phyloP scores from a whole-genome alignment of 2,113 vertebrate genomes.

The Falcunculus frontatus region DNA sequence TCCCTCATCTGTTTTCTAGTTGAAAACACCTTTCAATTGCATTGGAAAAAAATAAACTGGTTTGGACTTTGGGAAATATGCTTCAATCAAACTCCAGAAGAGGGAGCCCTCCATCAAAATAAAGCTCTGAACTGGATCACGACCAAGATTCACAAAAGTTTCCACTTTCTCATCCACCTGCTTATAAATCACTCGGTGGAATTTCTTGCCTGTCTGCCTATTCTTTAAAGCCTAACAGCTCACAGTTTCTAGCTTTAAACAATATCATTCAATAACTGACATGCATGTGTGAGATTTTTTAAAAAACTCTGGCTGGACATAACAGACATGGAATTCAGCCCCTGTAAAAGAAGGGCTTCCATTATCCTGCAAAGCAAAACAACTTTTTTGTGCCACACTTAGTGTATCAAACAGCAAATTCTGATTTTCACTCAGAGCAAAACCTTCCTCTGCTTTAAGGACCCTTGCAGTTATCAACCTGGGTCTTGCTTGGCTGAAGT shows the following conservation, averaged over 20 bases:
- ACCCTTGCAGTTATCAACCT: background rate
- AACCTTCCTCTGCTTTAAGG: background rate
- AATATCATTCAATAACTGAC: constrained; percentile 43
- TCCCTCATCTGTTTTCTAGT: background rate
- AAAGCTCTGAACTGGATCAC: background rate
- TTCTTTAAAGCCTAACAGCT: constrained; percentile 40
- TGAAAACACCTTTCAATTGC: background rate
- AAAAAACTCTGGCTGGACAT: background rate
- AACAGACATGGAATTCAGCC: background rate
- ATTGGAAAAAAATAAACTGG: background rate
- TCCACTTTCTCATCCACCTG: constrained; percentile 49
- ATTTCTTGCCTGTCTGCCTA: constrained; percentile 42
- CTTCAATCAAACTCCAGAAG: constrained; percentile 44
- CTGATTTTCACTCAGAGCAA: background rate
- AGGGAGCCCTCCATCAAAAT: constrained; percentile 62
- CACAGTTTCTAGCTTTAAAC: constrained; percentile 33
- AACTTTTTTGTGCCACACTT: background rate
- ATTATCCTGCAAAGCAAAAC: background rate
- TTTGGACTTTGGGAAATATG: background rate
- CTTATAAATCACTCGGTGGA: constrained; percentile 22
- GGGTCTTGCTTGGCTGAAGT: background rate
- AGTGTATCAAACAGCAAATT: background rate
- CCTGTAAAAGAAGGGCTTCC: background rate
- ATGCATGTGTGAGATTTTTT: background rate
- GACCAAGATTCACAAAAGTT: constrained; percentile 1